Base-by-base conservation (phyloP, 1,140 invertebrate genomes). In the Leptinotarsa lineolata region DNA sequence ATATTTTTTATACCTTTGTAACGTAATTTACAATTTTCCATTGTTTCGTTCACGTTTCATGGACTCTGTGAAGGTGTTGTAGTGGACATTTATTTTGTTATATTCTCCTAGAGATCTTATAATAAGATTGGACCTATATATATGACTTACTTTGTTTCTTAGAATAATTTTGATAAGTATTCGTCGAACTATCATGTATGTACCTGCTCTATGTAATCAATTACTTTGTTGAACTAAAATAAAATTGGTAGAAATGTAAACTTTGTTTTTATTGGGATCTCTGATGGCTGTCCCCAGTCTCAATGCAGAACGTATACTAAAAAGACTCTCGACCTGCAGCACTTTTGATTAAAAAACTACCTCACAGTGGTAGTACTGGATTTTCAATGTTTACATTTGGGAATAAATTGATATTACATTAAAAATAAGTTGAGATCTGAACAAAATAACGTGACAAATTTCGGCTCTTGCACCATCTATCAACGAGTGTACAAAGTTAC, bases 81-180 rank as follows among this genome's bases (percentile, higher is more conserved):
- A n/a, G 46, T 69, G 54, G 54, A 22, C 18, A 69, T 69, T 69
- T 58, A 22, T 69, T 54, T 54, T 59, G 20, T 21, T 24, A 24
- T n/a, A 22, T 69, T 59, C 46, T 18, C 24, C 21, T 20, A 20
- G 48, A 69, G 54, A 69, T 59, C 68, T 69, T 69, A 69, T 58
- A 59, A 59, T 69, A 69, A 69, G 68, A 59, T 69, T 39, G 39
- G 21, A 66, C 64, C 39, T 46, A n/a, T 66, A 30, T 39, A 18
- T 24, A 20, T 59, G 20, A 22, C 45, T 68, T 46, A 45, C 2
- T 68, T 20, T 21, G 39, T 68, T 45, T 15, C 30, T 46, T 54
- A 59, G 18, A n/a, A 2, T 58, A 68, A 69, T 46, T 46, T 15
- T 44, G n/a, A 59, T n/a, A 13, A 22, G 13, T 44, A 69, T 22